These are phyloP conservation scores for Montipora efflorescens DNA, from an alignment of 64 coral and sea anemone genomes.

Conservation along the genomic window DNA sequence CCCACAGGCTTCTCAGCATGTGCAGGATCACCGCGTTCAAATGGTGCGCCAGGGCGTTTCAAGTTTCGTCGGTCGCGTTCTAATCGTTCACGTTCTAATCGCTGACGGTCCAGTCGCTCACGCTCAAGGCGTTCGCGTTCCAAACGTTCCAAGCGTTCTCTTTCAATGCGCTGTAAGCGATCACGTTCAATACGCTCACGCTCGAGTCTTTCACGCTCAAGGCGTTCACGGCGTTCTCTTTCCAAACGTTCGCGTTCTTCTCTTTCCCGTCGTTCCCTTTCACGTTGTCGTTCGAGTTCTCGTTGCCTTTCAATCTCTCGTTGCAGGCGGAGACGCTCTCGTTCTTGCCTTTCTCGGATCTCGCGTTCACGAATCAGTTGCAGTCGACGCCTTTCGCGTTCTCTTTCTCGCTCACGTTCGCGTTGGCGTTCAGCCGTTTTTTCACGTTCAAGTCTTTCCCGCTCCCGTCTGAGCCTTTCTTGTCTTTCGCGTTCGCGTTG, in stretches of 20 bases:
- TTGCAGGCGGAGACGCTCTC: constrained; percentile 65
- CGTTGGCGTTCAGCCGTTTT: constrained; percentile 83
- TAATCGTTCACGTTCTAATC: constrained; percentile 85
- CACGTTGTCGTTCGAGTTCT: constrained; percentile 90
- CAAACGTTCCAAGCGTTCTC: constrained; percentile 89
- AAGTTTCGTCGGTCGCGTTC: constrained; percentile 79
- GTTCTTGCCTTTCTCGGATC: constrained; percentile 85
- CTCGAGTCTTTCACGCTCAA: constrained; percentile 92
- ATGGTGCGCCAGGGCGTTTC: constrained; percentile 73
- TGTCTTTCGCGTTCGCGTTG: constrained; percentile 91
- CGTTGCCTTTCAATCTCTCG: constrained; percentile 77
- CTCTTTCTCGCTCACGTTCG: constrained; percentile 91
- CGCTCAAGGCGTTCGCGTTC: constrained; percentile 96
- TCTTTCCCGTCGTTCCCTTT: constrained; percentile 86
- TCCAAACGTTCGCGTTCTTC: constrained; percentile 90
- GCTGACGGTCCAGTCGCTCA: constrained; percentile 89
- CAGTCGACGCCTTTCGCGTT: constrained; percentile 89
- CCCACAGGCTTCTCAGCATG: constrained; percentile 72
- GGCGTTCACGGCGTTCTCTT: constrained; percentile 93
- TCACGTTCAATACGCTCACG: constrained; percentile 94
- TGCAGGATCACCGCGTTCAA: constrained; percentile 58
- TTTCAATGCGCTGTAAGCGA: constrained; percentile 92
- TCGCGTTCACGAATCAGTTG: constrained; percentile 91
- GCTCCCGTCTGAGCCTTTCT: constrained; percentile 82
- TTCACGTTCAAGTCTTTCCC: constrained; percentile 94